Percentiles rank a stretch among this genome's conserved stretches.
Conservation (phyloP, 2,113 vertebrate genomes). For the Scomber colias region DNA sequence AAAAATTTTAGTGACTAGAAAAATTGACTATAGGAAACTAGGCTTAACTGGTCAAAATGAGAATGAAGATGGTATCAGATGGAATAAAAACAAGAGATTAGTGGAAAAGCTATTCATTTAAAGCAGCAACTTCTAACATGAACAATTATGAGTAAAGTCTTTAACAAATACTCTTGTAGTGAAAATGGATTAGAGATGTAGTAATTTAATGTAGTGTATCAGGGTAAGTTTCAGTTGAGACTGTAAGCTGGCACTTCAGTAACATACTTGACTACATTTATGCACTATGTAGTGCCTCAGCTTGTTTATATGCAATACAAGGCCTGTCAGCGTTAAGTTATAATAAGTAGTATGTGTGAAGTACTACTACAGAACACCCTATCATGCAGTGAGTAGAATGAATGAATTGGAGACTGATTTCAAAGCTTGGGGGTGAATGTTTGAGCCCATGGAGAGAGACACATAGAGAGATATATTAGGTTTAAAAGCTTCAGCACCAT, state of each 20-base stretch:
- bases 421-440: conserved; percentile 12
- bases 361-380: not conserved
- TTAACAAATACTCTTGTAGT: not conserved
- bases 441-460: conserved; percentile 61
- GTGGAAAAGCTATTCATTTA: too few species aligned
- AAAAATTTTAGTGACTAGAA: not conserved
- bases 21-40: not conserved
- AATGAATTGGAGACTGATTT: conserved; percentile 30
- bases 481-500: not conserved
- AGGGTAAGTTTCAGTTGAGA: not conserved
- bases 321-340: conserved; percentile 15
- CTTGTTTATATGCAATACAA: not conserved
- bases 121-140: too few species aligned
- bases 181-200: not conserved
- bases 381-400: conserved; percentile 18
- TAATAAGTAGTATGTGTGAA: conserved; percentile 25
- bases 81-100: too few species aligned
- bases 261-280: not conserved
- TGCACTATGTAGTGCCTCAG: too few species aligned
- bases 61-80: not conserved
- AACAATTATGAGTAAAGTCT: not conserved
- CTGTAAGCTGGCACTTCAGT: not conserved
- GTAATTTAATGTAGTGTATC: not conserved
- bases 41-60: too few species aligned
- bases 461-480: not conserved